Percentiles rank a stretch among this genome's conserved stretches.
These are phyloP conservation scores for Dromococcyx pavoninus DNA, from an alignment of 2,797 vertebrate genomes.

Conservation along the genomic window DNA sequence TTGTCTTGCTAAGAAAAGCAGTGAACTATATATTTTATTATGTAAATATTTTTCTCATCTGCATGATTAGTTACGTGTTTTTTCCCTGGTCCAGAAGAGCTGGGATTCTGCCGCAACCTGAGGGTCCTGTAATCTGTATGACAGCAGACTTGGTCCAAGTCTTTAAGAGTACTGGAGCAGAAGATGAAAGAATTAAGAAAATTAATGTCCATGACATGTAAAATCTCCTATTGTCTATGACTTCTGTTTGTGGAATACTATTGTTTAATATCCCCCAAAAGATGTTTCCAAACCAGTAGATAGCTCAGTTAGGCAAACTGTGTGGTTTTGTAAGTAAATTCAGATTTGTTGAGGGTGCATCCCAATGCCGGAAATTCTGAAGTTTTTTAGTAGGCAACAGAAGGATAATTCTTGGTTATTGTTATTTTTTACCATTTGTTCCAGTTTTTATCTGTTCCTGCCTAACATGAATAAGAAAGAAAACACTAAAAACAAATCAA, in stretches of 20 bases:
- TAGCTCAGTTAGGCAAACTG: background rate
- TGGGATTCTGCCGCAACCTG: background rate
- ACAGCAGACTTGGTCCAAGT: background rate
- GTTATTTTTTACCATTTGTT: background rate
- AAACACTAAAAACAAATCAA: background rate
- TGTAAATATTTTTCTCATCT: background rate
- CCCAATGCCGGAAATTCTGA: background rate
- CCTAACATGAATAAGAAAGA: background rate
- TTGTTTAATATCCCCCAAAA: background rate
- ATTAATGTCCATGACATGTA: fast-evolving
- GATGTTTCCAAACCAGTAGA: background rate
- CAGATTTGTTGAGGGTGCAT: background rate
- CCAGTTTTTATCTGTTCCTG: background rate
- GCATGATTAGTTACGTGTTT: background rate
- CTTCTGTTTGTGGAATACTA: background rate
- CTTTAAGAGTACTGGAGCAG: background rate
- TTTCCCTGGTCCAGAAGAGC: background rate
- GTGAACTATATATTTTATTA: background rate
- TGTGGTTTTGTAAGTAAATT: background rate
- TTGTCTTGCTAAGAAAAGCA: background rate
- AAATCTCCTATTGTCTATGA: background rate
- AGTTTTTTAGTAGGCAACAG: background rate
- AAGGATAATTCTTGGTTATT: background rate
- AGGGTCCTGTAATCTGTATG: background rate
- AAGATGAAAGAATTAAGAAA: background rate